Percentiles rank a stretch among this genome's conserved stretches.
Evolutionary conservation across 2,113 vertebrate species (phyloP).

Genomic region (Isurus oxyrinchus): DNA sequence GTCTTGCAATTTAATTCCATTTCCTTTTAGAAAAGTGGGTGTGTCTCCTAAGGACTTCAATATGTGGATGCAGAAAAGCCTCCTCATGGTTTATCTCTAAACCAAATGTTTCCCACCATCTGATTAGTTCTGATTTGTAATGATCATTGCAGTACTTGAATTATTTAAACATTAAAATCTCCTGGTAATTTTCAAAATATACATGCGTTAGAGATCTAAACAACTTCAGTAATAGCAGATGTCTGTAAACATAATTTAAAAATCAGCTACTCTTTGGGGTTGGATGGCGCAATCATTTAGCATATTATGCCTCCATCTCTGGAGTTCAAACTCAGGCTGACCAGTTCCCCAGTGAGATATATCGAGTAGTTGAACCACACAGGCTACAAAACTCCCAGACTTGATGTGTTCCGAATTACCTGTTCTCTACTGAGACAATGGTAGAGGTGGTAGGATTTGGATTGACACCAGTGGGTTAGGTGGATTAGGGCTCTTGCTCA

Average conservation of each 20-base stretch:
- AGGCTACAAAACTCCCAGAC: not conserved
- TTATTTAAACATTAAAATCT: not conserved
- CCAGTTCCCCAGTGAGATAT: not conserved
- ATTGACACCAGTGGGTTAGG: not conserved
- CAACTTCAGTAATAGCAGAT: not conserved
- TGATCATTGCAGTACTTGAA: not conserved
- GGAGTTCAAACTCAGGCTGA: not conserved
- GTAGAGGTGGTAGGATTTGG: not conserved
- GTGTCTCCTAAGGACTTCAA: not conserved
- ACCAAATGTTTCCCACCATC: not conserved
- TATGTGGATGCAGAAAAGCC: not conserved
- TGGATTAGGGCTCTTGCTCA: not conserved
- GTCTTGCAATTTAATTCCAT: not conserved
- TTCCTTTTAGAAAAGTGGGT: not conserved
- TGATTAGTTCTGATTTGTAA: not conserved
- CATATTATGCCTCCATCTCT: not conserved
- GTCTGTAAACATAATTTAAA: not conserved
- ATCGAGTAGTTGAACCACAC: not conserved
- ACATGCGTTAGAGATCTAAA: not conserved
- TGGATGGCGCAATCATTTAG: not conserved
- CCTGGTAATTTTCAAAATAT: not conserved
- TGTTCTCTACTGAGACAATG: not conserved
- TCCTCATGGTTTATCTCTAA: not conserved
- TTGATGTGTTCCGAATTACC: not conserved
- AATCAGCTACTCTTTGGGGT: not conserved